Percentiles rank a stretch among this genome's conserved stretches.
These are phyloP conservation scores for Leptinotarsa texana DNA, from an alignment of 1,140 invertebrate genomes.

Conservation along the genomic window DNA sequence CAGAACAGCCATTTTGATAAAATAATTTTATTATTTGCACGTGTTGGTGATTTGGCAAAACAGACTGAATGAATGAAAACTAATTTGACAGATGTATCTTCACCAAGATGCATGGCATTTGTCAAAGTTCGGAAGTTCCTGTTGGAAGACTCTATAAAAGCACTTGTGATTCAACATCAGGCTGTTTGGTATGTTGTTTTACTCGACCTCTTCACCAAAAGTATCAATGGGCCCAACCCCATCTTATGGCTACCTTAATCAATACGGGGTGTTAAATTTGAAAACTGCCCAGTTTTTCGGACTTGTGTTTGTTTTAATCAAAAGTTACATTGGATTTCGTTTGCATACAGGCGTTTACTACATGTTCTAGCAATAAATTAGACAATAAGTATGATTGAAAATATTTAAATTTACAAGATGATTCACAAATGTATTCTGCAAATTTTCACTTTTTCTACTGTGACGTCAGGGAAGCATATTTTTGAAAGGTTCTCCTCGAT, in stretches of 20 bases:
- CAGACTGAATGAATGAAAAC: no score
- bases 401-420: slow-evolving; percentile 5
- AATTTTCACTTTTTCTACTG: neutral
- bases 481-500: neutral
- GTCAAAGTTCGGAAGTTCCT: no score
- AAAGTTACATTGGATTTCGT: neutral
- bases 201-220: neutral
- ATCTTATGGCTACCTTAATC: neutral
- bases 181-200: neutral
- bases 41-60: no score
- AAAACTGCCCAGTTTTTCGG: neutral
- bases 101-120: no score
- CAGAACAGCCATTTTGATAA: no score
- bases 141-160: no score
- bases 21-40: no score
- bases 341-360: neutral
- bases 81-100: no score
- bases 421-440: slow-evolving; percentile 10
- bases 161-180: no score
- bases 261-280: neutral
- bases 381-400: neutral
- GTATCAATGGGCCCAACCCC: neutral
- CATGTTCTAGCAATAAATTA: neutral
- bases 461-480: slow-evolving; percentile 11
- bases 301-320: neutral